Conservation (phyloP, 1,140 invertebrate species). For the Rhagoletis zephyria region DNA sequence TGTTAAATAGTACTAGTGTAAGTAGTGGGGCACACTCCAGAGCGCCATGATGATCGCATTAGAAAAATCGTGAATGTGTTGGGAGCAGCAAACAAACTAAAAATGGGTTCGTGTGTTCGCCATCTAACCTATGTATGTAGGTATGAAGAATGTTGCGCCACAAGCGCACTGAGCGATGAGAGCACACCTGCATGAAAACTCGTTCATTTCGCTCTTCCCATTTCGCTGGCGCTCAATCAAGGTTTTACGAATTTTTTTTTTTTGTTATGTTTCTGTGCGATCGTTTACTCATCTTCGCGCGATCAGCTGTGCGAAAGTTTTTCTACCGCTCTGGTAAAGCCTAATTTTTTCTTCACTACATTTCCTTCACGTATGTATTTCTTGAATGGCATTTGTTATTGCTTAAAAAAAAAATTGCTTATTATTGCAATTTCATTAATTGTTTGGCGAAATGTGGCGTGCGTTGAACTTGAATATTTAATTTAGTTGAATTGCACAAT, state of each 20-base stretch:
- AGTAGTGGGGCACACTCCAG: background rate
- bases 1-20: too few species aligned
- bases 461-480: constrained; percentile 47
- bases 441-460: constrained; percentile 9
- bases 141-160: constrained; percentile 17
- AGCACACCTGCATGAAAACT: background rate
- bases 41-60: background rate
- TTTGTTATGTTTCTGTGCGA: background rate
- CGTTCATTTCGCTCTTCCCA: too few species aligned
- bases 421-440: constrained; percentile 37
- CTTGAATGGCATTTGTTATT: constrained; percentile 28
- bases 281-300: background rate
- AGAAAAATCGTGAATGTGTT: background rate
- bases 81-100: background rate
- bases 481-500: background rate
- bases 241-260: background rate
- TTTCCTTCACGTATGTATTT: background rate
- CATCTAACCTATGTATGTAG: too few species aligned
- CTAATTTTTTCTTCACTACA: background rate
- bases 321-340: background rate
- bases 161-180: background rate
- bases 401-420: background rate
- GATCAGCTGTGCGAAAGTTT: constrained; percentile 47
- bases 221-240: background rate
- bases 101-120: background rate